phyloP scores from a whole-genome alignment of 2,797 vertebrate genomes.

The Rhinatrema bivittatum region DNA sequence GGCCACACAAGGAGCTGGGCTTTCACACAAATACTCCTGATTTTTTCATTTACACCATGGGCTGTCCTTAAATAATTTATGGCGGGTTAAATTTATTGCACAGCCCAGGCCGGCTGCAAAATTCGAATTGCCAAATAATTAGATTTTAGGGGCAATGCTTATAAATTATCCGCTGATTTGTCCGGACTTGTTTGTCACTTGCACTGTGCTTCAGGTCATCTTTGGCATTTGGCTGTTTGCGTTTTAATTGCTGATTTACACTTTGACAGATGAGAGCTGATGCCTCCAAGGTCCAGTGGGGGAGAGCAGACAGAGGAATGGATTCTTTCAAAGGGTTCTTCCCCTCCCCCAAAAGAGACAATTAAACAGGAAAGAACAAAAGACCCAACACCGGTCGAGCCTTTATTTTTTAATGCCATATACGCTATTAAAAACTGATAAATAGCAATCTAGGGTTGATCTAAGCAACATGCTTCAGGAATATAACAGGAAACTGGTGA shows the following conservation, averaged over 20 bases:
- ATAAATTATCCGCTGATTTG: slow-evolving; percentile 98
- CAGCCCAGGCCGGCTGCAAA: slow-evolving; percentile 81
- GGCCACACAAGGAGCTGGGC: slow-evolving; percentile 69
- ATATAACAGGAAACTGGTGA: no score
- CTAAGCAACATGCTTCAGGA: no score
- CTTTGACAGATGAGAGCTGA: slow-evolving; percentile 98
- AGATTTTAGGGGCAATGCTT: slow-evolving; percentile 97
- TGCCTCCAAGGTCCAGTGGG: slow-evolving; percentile 68
- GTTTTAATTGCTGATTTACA: slow-evolving; percentile 99
- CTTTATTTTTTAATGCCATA: no score
- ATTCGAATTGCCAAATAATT: slow-evolving; percentile 99
- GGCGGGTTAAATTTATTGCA: slow-evolving; percentile 94
- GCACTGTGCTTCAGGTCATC: slow-evolving; percentile 92
- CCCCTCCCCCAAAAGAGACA: slow-evolving; percentile 37
- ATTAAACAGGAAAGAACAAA: no score
- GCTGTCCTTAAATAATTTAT: slow-evolving; percentile 98
- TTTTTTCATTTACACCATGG: slow-evolving; percentile 75
- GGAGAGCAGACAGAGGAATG: slow-evolving; percentile 23
- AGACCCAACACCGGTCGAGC: no score
- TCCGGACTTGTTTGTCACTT: slow-evolving; percentile 94
- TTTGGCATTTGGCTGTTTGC: slow-evolving; percentile 97
- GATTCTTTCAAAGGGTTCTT: slow-evolving; percentile 52
- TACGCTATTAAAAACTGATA: no score
- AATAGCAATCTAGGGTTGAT: no score
- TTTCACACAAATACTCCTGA: slow-evolving; percentile 74